Base-by-base conservation (phyloP, 2,113 vertebrate genomes). In the Gymnorhina tibicen region DNA sequence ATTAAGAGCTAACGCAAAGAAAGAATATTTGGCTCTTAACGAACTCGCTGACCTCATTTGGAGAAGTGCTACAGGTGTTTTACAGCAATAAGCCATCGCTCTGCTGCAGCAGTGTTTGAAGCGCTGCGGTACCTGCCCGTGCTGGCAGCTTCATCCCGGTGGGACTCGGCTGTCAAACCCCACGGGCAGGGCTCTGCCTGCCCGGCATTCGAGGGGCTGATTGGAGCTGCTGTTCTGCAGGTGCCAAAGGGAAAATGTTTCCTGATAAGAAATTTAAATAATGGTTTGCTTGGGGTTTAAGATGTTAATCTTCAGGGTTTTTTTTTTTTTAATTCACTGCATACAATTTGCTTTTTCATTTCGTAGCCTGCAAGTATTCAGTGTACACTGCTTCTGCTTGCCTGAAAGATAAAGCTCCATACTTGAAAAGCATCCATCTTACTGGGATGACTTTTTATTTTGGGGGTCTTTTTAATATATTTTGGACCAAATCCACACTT, bases 111-210 rank as follows among this genome's bases (percentile, higher is more conserved):
- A 21, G 33, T 1, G 46, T 37, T 42, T 20, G 58, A 37, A 44
- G 18, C 6, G 35, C 30, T 49, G 67, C 4, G 0, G 53, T 32
- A 1, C 11, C 72, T 21, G 44, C 4, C 30, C 1, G 5, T 18
- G 85, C 72, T 28, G 75, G 37, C 67, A 47, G 78, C 70, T 56
- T 7, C 72, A 2, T 6, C 11, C 30, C 3, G 72, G 22, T 5
- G 70, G n/a, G 46, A 20, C 44, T 8, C 12, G 0, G 13, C 37
- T 56, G 60, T 23, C 68, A 47, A 8, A 47, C 8, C 74, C 47
- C 11, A 39, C 0, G 6, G 37, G 6, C 8, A 78, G 49, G 46
- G 53, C 35, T 53, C 66, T 17, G 5, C 5, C 39, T 49, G 58
- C n/a, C 58, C 23, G 1, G 21, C 28, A 0, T 7, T 17, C 18